Percentiles rank a stretch among this genome's conserved stretches.
These are phyloP conservation scores for Dendrocincla tyrannina DNA, from an alignment of 2,797 vertebrate genomes.

Conservation along the genomic window DNA sequence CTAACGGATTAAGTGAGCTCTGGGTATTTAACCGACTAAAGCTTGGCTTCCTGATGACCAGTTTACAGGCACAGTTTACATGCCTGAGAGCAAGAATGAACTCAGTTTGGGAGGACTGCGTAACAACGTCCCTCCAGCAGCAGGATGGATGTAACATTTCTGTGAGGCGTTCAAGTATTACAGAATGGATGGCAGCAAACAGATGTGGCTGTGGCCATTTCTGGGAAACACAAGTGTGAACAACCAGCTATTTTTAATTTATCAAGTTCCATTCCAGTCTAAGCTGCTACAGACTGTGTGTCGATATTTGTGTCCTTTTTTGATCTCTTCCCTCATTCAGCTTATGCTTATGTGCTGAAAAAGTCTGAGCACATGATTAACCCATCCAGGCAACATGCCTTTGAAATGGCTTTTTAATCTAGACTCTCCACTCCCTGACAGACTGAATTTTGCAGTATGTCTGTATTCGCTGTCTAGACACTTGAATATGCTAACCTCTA, in stretches of 20 bases:
- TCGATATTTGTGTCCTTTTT: conserved; percentile 61
- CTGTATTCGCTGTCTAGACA: conserved; percentile 69
- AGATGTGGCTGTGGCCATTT: conserved; percentile 30
- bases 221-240: conserved; percentile 49
- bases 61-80: background rate
- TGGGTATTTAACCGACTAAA: background rate
- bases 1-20: background rate
- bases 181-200: background rate
- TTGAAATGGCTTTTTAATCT: conserved; percentile 71
- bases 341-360: conserved; percentile 61
- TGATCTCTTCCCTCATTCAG: conserved; percentile 50
- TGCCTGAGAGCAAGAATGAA: conserved; percentile 11
- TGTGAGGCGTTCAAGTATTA: background rate
- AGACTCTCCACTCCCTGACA: conserved; percentile 67
- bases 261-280: conserved; percentile 46
- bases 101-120: background rate
- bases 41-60: background rate
- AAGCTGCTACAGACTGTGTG: conserved; percentile 48
- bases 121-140: background rate
- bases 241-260: conserved; percentile 55
- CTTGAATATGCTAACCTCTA: conserved; percentile 69
- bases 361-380: conserved; percentile 65
- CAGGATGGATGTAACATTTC: background rate
- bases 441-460: conserved; percentile 65
- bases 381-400: conserved; percentile 60